A percentile compares a stretch with the other conserved stretches of the same genome.
These are phyloP conservation scores for Zoanthus gigantus DNA, from an alignment of 92 coral and sea anemone species.

Conservation along the genomic window DNA sequence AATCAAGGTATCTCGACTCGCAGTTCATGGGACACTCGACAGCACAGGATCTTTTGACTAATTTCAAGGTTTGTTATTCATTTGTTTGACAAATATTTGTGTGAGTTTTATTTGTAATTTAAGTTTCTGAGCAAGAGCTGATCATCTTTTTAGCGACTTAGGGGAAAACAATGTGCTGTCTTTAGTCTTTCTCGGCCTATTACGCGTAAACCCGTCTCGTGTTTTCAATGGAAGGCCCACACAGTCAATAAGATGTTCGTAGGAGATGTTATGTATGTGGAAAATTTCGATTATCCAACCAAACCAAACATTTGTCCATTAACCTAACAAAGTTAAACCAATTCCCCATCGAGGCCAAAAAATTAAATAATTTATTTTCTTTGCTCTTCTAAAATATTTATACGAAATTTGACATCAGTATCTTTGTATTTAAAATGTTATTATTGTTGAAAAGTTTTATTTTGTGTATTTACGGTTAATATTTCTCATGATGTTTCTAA, in stretches of 20 bases:
- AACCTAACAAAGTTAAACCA: not conserved
- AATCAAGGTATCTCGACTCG: conserved; percentile 9
- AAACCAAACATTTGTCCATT: conserved; percentile 2
- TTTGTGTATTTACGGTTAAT: not conserved
- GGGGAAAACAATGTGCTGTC: conserved; percentile 5
- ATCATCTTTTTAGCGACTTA: conserved; percentile 2
- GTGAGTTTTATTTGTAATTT: not conserved
- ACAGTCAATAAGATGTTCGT: not conserved
- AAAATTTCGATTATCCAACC: conserved; percentile 4
- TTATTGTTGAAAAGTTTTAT: not conserved
- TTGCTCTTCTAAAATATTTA: not conserved
- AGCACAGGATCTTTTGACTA: conserved; percentile 7
- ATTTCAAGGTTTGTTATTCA: conserved; percentile 1
- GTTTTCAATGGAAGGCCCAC: not conserved
- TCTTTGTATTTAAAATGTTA: conserved; percentile 4
- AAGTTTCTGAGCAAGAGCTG: not conserved
- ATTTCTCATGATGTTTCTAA: not conserved
- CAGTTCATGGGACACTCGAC: conserved; percentile 4
- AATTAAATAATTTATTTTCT: not conserved
- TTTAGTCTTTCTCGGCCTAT: not conserved
- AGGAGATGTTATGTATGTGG: not conserved
- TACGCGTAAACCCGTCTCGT: conserved; percentile 4
- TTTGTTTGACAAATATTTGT: conserved; percentile 1
- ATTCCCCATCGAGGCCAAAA: conserved; percentile 1
- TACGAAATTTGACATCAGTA: conserved; percentile 2